These are phyloP conservation scores for Tetramorium simillimum DNA, from an alignment of 1,140 invertebrate species.

Conservation along the genomic window DNA sequence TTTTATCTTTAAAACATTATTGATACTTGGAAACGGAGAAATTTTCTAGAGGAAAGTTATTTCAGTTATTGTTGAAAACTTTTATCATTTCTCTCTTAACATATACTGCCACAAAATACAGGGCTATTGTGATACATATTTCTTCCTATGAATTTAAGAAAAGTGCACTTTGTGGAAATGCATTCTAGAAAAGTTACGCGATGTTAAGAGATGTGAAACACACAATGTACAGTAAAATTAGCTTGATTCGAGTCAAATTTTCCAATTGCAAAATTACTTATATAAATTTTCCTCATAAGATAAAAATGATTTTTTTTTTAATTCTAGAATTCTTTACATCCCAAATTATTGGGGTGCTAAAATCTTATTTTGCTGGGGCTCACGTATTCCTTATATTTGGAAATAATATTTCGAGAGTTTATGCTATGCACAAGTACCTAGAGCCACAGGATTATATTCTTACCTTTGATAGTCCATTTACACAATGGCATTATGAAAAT, in stretches of 20 bases:
- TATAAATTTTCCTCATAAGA: too few relatives aligned
- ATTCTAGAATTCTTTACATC: neutral
- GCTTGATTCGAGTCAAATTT: neutral
- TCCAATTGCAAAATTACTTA: neutral
- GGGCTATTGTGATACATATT: neutral
- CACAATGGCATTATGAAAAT: slow-evolving; percentile 42
- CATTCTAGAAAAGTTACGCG: neutral
- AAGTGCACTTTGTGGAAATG: neutral
- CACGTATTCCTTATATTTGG: neutral
- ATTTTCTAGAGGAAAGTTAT: neutral
- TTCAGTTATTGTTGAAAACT: slow-evolving; percentile 20
- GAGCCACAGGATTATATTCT: neutral
- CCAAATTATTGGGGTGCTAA: neutral
- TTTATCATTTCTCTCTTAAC: neutral
- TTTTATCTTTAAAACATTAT: slow-evolving; percentile 12
- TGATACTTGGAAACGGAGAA: neutral
- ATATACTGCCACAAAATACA: neutral
- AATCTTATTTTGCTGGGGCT: neutral
- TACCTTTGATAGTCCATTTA: slow-evolving; percentile 32
- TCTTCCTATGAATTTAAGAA: neutral
- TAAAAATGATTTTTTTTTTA: neutral
- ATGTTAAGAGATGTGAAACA: neutral
- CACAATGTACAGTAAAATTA: neutral
- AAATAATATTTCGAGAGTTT: neutral
- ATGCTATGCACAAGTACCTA: neutral